phyloP scores from a whole-genome alignment of 2,888 invertebrate genomes.

The Sesia apiformis region DNA sequence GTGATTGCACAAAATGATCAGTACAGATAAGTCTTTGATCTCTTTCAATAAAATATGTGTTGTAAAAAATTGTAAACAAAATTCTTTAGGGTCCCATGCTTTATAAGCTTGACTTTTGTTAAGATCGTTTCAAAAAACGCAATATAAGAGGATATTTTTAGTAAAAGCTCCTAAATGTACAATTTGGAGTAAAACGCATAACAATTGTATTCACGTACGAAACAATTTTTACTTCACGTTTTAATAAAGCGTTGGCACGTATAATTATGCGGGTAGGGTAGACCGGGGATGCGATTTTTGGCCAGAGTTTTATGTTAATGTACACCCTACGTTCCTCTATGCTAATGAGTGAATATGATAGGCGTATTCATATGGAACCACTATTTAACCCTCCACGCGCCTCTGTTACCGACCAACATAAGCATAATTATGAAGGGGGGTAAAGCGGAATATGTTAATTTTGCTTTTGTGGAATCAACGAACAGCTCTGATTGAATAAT shows the following conservation, averaged over 20 bases:
- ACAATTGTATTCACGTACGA: conserved; percentile 3
- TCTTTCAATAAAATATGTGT: too few species aligned
- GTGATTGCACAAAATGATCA: too few species aligned
- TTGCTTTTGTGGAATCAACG: not conserved
- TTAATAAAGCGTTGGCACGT: conserved; percentile 45
- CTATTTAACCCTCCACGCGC: conserved; percentile 32
- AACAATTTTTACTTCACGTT: conserved; percentile 50
- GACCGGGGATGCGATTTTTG: conserved; percentile 49
- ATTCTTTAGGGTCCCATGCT: too few species aligned
- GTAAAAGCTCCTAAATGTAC: too few species aligned
- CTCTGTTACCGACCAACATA: conserved; percentile 15
- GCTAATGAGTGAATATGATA: conserved; percentile 47
- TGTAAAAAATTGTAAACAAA: too few species aligned
- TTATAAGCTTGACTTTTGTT: too few species aligned
- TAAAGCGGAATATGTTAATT: not conserved
- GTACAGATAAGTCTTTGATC: too few species aligned
- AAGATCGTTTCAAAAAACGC: too few species aligned
- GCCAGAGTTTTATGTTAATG: conserved; percentile 56
- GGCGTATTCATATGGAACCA: conserved; percentile 37
- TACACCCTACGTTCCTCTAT: conserved; percentile 36
- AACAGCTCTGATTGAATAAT: not conserved
- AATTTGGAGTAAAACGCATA: too few species aligned
- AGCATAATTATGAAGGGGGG: conserved; percentile 13
- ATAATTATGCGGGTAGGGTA: conserved; percentile 46
- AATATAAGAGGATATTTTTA: too few species aligned